A percentile compares a stretch with the other conserved stretches of the same genome.
Evolutionary conservation across 2,888 invertebrate genomes (phyloP).

Genomic region (Galeruca laticollis): DNA sequence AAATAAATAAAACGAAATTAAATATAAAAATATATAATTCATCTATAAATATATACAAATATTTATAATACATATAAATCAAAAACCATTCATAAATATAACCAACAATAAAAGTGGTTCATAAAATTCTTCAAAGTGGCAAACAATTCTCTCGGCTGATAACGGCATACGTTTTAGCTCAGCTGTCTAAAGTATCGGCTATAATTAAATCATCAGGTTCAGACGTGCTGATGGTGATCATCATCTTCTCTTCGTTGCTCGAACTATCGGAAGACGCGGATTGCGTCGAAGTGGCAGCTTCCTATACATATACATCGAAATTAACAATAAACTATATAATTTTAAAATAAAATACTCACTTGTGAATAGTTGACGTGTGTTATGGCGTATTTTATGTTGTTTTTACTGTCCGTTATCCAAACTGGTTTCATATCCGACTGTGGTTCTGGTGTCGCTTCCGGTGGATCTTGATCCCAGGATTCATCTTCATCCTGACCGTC

Average conservation of each 20-base stretch:
- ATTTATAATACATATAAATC: slow-evolving; percentile 35
- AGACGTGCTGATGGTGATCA: slow-evolving; percentile 78
- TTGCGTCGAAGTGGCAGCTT: slow-evolving; percentile 81
- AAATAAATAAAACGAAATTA: slow-evolving; percentile 1
- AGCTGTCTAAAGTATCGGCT: slow-evolving; percentile 65
- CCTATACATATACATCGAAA: slow-evolving; percentile 66
- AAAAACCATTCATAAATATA: slow-evolving; percentile 28
- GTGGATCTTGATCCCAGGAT: slow-evolving; percentile 51
- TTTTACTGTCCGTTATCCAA: slow-evolving; percentile 64
- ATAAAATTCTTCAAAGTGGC: slow-evolving; percentile 19
- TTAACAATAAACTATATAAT: too few species aligned
- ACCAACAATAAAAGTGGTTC: not conserved
- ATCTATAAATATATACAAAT: slow-evolving; percentile 34
- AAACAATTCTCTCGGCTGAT: slow-evolving; percentile 44
- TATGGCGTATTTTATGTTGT: slow-evolving; percentile 65
- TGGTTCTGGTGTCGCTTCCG: slow-evolving; percentile 28
- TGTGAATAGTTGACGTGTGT: slow-evolving; percentile 66
- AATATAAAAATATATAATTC: slow-evolving; percentile 40
- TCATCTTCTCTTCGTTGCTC: slow-evolving; percentile 82
- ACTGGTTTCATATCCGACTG: slow-evolving; percentile 58
- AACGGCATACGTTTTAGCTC: slow-evolving; percentile 61
- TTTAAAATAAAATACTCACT: slow-evolving; percentile 56
- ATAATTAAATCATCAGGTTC: slow-evolving; percentile 65
- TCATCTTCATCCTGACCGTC: slow-evolving; percentile 50
- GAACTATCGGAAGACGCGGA: slow-evolving; percentile 77